phyloP scores from a whole-genome alignment of 2,888 invertebrate genomes.

The Meiosimyza decipiens region DNA sequence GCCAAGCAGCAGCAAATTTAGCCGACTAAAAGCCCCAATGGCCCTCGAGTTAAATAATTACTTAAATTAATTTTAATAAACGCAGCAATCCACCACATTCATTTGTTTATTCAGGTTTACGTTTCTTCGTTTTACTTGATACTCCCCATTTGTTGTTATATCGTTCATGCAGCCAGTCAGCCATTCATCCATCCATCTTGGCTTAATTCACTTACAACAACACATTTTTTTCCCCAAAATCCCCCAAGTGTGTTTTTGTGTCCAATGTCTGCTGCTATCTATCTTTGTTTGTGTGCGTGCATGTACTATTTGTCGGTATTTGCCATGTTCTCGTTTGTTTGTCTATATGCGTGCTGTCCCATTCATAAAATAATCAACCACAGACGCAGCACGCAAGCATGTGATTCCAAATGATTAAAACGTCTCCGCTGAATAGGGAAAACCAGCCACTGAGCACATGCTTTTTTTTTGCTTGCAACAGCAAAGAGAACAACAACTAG shows the following conservation, averaged over 20 bases:
- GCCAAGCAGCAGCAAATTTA: not conserved
- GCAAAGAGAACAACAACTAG: no score
- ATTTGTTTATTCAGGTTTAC: no score
- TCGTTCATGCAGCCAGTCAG: not conserved
- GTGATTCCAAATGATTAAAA: conserved; percentile 46
- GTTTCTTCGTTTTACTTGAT: no score
- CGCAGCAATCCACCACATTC: conserved; percentile 13
- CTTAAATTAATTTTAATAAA: conserved; percentile 31
- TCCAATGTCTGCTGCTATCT: conserved; percentile 24
- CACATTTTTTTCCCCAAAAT: conserved; percentile 17
- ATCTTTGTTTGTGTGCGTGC: conserved; percentile 4
- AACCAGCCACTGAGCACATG: conserved; percentile 16
- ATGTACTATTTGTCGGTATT: not conserved
- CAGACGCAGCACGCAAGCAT: conserved; percentile 37
- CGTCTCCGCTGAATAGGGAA: conserved; percentile 37
- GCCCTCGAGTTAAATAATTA: conserved; percentile 33
- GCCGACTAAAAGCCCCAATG: not conserved
- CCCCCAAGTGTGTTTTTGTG: conserved; percentile 21
- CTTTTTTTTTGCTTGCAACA: not conserved
- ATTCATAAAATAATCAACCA: conserved; percentile 39
- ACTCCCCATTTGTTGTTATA: no score
- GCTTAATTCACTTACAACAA: conserved; percentile 30
- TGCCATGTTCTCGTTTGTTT: conserved; percentile 9
- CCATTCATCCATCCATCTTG: conserved; percentile 21
- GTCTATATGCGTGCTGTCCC: conserved; percentile 22